phyloP scores from a whole-genome alignment of 2,888 invertebrate species.

The Blera fallax region DNA sequence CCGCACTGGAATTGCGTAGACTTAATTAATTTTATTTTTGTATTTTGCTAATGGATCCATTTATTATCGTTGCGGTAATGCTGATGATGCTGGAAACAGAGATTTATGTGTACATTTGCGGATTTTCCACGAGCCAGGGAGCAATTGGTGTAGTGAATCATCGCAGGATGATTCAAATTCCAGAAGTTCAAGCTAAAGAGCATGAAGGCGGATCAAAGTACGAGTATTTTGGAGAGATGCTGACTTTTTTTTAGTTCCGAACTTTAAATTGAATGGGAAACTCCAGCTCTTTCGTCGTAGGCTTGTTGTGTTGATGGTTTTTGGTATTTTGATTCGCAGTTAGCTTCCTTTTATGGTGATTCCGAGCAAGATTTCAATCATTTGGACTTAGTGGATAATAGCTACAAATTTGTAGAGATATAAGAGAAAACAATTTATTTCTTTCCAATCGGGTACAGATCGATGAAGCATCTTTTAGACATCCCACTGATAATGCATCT shows the following conservation, averaged over 20 bases:
- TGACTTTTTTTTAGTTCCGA: not conserved
- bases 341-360: too few relatives aligned
- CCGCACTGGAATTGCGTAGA: slow-evolving; percentile 47
- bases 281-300: not conserved
- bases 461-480: too few relatives aligned
- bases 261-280: not conserved
- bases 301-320: not conserved
- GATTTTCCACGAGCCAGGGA: slow-evolving; percentile 18
- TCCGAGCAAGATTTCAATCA: too few relatives aligned
- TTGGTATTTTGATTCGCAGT: not conserved
- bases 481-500: too few relatives aligned
- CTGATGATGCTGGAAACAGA: slow-evolving; percentile 68
- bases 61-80: slow-evolving; percentile 69
- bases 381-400: too few relatives aligned
- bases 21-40: slow-evolving; percentile 72
- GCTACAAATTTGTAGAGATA: too few relatives aligned
- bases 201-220: not conserved
- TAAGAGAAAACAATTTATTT: too few relatives aligned
- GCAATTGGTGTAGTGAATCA: slow-evolving; percentile 22
- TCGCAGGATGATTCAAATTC: slow-evolving; percentile 28
- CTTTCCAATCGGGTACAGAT: too few relatives aligned
- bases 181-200: not conserved
- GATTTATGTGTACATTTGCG: slow-evolving; percentile 63
- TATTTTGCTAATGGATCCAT: slow-evolving; percentile 70
- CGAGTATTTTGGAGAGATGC: too few relatives aligned